Evolutionary conservation across 2,113 vertebrate genomes (phyloP).

Genomic region (Brachypteracias leptosomus): DNA sequence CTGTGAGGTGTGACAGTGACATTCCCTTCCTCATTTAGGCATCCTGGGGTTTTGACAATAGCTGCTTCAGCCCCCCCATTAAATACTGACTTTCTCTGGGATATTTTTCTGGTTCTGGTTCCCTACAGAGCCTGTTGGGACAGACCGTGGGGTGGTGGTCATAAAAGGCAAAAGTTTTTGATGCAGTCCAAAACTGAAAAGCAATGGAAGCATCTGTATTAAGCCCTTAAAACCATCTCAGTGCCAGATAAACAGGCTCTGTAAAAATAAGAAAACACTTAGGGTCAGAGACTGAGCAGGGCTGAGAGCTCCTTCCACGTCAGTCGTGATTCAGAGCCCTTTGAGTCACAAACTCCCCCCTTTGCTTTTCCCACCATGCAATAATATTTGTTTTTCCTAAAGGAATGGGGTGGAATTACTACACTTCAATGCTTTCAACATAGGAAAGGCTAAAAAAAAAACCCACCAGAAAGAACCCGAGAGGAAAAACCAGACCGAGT

Average conservation of each 20-base stretch:
- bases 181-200: background rate
- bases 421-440: background rate
- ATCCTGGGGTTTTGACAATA: background rate
- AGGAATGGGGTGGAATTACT: background rate
- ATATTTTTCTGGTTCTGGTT: background rate
- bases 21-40: constrained; percentile 38
- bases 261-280: background rate
- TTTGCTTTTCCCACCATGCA: background rate
- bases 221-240: background rate
- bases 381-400: background rate
- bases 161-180: background rate
- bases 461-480: background rate
- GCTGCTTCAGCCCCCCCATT: background rate
- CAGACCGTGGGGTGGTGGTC: background rate
- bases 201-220: background rate
- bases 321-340: background rate
- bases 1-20: constrained; percentile 25
- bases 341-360: background rate
- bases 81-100: background rate
- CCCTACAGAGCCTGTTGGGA: background rate
- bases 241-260: background rate
- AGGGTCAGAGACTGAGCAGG: background rate
- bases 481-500: background rate
- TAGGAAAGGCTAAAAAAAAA: background rate
- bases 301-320: background rate